Evolutionary conservation across 2,888 invertebrate genomes (phyloP).

Genomic region (Salticus scenicus): DNA sequence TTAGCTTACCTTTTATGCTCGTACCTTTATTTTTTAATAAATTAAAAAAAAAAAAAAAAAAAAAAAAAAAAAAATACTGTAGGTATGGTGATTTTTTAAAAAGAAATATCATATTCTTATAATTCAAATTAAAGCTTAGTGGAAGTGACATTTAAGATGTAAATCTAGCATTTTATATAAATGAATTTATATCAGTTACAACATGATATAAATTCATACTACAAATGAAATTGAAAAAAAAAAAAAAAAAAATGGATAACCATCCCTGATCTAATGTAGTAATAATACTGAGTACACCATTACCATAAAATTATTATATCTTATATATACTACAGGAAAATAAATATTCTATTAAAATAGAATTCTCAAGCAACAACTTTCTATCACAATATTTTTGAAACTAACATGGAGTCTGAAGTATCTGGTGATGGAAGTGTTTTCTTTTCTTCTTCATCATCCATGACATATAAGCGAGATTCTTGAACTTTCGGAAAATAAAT

Average conservation of each 20-base stretch:
- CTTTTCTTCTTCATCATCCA: conserved; percentile 61
- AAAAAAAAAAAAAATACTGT: too few species aligned
- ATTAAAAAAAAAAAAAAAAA: too few species aligned
- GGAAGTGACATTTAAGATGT: too few species aligned
- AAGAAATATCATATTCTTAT: too few species aligned
- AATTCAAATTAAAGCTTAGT: too few species aligned
- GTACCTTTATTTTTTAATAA: too few species aligned
- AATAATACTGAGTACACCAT: background rate
- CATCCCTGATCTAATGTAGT: background rate
- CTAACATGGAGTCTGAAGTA: conserved; percentile 42
- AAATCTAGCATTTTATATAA: too few species aligned
- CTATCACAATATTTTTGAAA: conserved; percentile 29
- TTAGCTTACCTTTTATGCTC: too few species aligned
- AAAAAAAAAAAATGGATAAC: background rate
- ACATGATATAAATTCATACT: too few species aligned
- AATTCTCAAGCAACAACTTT: background rate
- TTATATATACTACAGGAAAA: background rate
- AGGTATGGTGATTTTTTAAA: too few species aligned
- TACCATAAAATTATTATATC: background rate
- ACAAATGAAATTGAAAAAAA: too few species aligned
- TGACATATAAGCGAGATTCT: conserved; percentile 37
- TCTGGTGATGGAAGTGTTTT: conserved; percentile 38
- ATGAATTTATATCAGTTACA: too few species aligned
- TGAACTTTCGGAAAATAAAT: conserved; percentile 28
- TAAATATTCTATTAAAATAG: background rate